phyloP scores from a whole-genome alignment of 2,113 vertebrate genomes.

The Strigops habroptila region DNA sequence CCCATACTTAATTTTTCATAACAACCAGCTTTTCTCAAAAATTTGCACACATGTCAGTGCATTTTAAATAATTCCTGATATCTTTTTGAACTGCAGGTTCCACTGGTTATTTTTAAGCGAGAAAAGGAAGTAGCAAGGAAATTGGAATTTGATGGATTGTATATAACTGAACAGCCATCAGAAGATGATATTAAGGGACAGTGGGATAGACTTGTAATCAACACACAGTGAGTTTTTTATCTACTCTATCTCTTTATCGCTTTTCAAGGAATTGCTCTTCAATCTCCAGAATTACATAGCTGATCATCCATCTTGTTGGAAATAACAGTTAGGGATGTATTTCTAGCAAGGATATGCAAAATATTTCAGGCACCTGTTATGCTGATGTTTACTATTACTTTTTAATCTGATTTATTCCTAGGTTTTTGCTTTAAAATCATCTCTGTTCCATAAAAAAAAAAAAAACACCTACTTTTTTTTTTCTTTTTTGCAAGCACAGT shows the following conservation, averaged over 20 bases:
- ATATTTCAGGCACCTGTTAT: background rate
- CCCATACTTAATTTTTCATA: background rate
- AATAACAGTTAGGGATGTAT: background rate
- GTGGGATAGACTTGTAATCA: constrained; percentile 96
- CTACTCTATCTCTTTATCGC: background rate
- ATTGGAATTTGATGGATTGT: constrained; percentile 94
- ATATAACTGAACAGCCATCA: constrained; percentile 95
- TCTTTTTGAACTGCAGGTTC: constrained; percentile 76
- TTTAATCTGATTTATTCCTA: background rate
- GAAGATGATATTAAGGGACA: constrained; percentile 98
- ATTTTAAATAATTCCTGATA: constrained; percentile 1
- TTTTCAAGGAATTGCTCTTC: background rate
- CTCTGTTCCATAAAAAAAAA: background rate
- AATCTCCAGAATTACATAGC: background rate
- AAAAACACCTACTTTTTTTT: background rate
- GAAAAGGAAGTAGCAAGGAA: constrained; percentile 97
- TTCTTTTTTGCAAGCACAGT: background rate
- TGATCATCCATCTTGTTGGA: background rate
- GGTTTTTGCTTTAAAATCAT: background rate
- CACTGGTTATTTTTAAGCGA: constrained; percentile 94
- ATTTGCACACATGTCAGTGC: background rate
- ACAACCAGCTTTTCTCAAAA: background rate
- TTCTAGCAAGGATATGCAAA: background rate
- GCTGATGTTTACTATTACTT: background rate
- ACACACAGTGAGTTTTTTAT: constrained; percentile 89